Base-by-base conservation (phyloP, 2,113 vertebrate species). In the Pelusios castaneus region DNA sequence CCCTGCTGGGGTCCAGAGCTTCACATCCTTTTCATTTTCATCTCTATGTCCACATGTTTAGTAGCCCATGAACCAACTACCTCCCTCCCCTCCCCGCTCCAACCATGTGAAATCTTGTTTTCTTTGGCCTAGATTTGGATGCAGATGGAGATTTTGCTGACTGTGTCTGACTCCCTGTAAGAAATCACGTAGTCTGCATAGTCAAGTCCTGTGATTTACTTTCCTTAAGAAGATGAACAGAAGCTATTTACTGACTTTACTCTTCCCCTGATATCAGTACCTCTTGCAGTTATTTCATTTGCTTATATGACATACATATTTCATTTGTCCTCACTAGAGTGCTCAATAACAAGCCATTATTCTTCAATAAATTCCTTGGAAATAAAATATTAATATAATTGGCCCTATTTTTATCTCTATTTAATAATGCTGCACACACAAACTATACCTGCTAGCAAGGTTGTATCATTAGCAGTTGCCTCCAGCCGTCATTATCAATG, bases 311-410 rank as follows among this genome's bases (percentile, higher is more conserved):
- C 81, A 85, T 84, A 63, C 38, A 95, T 96, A 96, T 96, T 97
- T 97, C 90, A 93, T 96, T 92, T n/a, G 27, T 85, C 87, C 89
- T 94, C 86, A 85, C 95, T 94, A 95, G 58, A 43, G 34, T 84
- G 87, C 75, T 97, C 88, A 85, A 54, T 95, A 95, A 55, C 29
- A 95, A 51, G 16, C 54, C 86, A 96, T 95, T 95, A 94, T 89
- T 90, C 89, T 94, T 90, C 85, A 88, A 78, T 11, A 92, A 88
- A 96, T 91, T 95, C 85, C 45, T 43, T 54, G 73, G 56, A 96
- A 94, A 96, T 89, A 95, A 95, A 97, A 89, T 76, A 90, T 94
- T 92, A 45, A 84, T 96, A 91, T 93, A 95, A 88, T 84, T 92
- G 86, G 34, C 75, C 67, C 41, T 88, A 56, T 80, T 94, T 97